Percentiles rank a stretch among this genome's conserved stretches.
Evolutionary conservation across 2,797 vertebrate species (phyloP).

Genomic region (Siniperca undulata): DNA sequence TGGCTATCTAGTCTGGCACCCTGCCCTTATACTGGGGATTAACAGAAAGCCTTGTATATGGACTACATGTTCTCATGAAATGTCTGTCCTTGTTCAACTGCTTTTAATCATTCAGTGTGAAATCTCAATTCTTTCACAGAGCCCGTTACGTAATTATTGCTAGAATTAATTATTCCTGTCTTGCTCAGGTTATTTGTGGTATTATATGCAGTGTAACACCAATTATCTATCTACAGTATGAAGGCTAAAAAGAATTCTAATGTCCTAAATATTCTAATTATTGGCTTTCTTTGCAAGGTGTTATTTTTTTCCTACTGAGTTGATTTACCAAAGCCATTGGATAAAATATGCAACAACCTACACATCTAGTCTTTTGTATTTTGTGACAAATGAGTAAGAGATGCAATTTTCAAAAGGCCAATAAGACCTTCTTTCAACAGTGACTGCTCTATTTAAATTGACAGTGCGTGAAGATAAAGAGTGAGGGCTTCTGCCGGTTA

Average conservation of each 20-base stretch:
- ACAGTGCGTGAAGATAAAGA: conserved; percentile 30
- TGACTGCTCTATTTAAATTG: conserved; percentile 30
- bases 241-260: not conserved
- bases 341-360: not conserved
- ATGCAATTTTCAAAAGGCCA: conserved; percentile 21
- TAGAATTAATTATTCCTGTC: conserved; percentile 40
- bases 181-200: conserved; percentile 31
- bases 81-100: conserved; percentile 22
- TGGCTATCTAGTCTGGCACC: conserved; percentile 33
- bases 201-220: not conserved
- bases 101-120: conserved; percentile 64
- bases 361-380: conserved; percentile 1
- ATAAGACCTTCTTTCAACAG: conserved; percentile 1
- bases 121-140: conserved; percentile 49
- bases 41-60: conserved; percentile 36
- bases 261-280: not conserved
- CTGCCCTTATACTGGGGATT: conserved; percentile 48
- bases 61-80: conserved; percentile 47
- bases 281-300: not conserved
- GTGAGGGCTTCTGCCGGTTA: not conserved
- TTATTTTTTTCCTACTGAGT: not conserved
- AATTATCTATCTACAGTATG: conserved; percentile 2
- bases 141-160: conserved; percentile 58
- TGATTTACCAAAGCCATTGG: not conserved
- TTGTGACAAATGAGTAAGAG: conserved; percentile 18